Base-by-base conservation (phyloP, 2,888 invertebrate species). In the Drosophila mimica region DNA sequence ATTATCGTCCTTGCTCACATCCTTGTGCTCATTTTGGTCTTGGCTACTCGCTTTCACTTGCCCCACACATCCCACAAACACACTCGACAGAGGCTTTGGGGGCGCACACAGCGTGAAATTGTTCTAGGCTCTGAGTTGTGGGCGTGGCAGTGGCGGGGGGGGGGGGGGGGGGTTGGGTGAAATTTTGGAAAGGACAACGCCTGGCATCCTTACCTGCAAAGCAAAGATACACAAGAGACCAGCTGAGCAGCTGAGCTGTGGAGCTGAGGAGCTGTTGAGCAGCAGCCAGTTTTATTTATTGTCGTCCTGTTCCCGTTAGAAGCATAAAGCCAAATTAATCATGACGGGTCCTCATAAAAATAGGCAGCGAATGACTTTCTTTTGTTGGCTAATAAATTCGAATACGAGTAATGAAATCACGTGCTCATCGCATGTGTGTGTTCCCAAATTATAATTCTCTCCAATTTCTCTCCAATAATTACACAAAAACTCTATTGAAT, bases 241-340 rank as follows among this genome's bases (percentile, higher is more conserved):
- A 71, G 67, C 61, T 70, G 53, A 67, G 54, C 49, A 71, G 67
- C 61, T 70, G 53, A 68, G 67, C 20, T 6, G n/a, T 15, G 17
- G 36, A 36, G 36, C 36, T 7, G 17, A 2, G n/a, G 11, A 53
- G 9, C 20, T 34, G 20, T n/a, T 4, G 36, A 56, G 46, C 46
- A 20, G 46, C 61, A 59, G 9, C 53, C 57, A 56, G 69, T 69
- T 56, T 61, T 28, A 48, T 57, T 49, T 34, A 53, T 59, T 71
- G 40, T 58, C 49, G 11, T 17, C 6, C 33, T 33, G 8, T 43
- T 53, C 52, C 49, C 59, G 49, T 66, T 63, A 69, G 62, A 70
- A 74, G 70, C 66, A 79, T 70, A 81, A 81, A 66, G 70, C 65
- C 70, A 79, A 79, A 84, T 84, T 84, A 88, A 83, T 87, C 87